A percentile compares a stretch with the other conserved stretches of the same genome.
Evolutionary conservation across 1,140 invertebrate species (phyloP).

Genomic region (Trachymyrmex septentrionalis): DNA sequence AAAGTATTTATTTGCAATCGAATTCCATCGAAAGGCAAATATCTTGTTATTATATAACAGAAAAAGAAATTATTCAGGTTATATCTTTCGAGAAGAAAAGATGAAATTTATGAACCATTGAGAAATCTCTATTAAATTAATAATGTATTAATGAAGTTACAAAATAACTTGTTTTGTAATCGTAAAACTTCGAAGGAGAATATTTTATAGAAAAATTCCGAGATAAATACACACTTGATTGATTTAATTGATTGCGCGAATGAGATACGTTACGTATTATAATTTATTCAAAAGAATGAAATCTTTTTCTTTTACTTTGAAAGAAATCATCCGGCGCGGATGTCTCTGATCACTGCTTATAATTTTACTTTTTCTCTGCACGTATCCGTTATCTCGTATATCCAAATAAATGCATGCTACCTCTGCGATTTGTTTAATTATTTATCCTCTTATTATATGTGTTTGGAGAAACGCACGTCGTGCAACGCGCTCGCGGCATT

Average conservation of each 20-base stretch:
- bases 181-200: not conserved
- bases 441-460: conserved; percentile 17
- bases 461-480: not conserved
- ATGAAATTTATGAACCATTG: not conserved
- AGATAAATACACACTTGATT: not conserved
- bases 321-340: too few relatives aligned
- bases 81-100: not conserved
- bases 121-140: not conserved
- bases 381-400: not conserved
- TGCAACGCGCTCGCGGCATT: not conserved
- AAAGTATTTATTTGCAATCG: not conserved
- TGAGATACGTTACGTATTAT: not conserved
- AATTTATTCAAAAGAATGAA: not conserved
- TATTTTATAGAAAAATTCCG: not conserved
- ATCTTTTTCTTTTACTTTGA: not conserved
- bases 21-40: not conserved
- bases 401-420: conserved; percentile 3
- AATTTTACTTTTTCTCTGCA: not conserved
- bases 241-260: not conserved
- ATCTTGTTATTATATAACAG: not conserved
- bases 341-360: too few relatives aligned
- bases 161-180: conserved; percentile 8
- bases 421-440: conserved; percentile 17
- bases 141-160: not conserved
- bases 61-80: not conserved